A percentile compares a stretch with the other conserved stretches of the same genome.
phyloP scores from a whole-genome alignment of 1,140 invertebrate species.

The Dufourea novaeangliae region DNA sequence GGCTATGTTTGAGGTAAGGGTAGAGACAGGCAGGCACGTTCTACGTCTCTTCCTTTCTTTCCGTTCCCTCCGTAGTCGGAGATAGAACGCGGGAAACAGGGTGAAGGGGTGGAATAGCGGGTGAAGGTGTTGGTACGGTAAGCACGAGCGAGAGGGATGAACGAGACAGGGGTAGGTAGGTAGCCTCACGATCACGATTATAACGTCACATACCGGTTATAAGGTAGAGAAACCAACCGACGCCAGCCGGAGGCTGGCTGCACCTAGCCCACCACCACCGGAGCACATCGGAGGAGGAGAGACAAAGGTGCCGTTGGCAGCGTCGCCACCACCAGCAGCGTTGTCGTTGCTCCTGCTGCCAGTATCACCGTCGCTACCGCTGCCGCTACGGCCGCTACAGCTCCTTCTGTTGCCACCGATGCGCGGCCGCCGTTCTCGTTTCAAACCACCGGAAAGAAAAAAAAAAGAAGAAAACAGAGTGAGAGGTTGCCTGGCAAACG shows the following conservation, averaged over 20 bases:
- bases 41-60: conserved; percentile 18
- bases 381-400: neutral
- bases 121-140: neutral
- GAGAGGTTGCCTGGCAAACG: conserved; percentile 61
- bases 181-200: conserved; percentile 69
- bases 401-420: neutral
- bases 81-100: neutral
- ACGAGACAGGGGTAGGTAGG: conserved; percentile 2
- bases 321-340: neutral
- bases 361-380: conserved; percentile 3
- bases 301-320: conserved; percentile 13
- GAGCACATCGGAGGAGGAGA: conserved; percentile 17
- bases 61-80: neutral
- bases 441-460: conserved; percentile 42
- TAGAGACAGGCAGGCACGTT: conserved; percentile 9
- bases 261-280: neutral
- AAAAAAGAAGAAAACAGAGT: conserved; percentile 21
- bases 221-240: conserved; percentile 73
- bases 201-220: conserved; percentile 74
- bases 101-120: neutral
- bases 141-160: conserved; percentile 7
- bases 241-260: conserved; percentile 53
- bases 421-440: conserved; percentile 9
- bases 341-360: conserved; percentile 14
- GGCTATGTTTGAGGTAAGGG: conserved; percentile 11